Percentiles rank a stretch among this genome's conserved stretches.
Evolutionary conservation across 2,888 invertebrate genomes (phyloP).

Genomic region (Sthenelais limicola): DNA sequence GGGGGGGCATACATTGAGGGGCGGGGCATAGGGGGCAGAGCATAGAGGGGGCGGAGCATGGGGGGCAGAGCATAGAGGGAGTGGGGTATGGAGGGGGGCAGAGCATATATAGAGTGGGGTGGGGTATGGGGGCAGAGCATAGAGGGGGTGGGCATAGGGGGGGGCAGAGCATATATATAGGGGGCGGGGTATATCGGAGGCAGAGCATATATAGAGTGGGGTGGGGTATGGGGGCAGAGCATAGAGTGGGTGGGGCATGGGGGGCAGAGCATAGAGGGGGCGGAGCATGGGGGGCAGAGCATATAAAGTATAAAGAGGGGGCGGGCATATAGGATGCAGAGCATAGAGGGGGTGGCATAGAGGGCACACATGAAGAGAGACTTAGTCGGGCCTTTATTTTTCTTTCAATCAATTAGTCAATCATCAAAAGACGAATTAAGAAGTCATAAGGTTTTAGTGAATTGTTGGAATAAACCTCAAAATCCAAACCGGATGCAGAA

Average conservation of each 20-base stretch:
- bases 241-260: neutral
- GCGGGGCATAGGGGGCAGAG: neutral
- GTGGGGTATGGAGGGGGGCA: neutral
- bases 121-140: neutral
- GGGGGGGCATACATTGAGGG: neutral
- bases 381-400: no score
- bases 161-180: neutral
- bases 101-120: neutral
- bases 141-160: neutral
- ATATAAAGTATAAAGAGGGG: neutral
- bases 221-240: neutral
- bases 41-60: neutral
- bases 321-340: neutral
- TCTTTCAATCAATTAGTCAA: no score
- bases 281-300: neutral
- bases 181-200: no score
- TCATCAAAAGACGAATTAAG: no score
- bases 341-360: neutral
- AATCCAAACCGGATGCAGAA: no score
- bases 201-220: neutral
- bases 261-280: neutral
- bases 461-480: no score
- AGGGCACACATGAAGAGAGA: neutral
- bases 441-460: no score
- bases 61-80: neutral